Evolutionary conservation across 1,140 invertebrate genomes (phyloP), one percentile per base, ranked within the genome.

Genomic region (Plodia interpunctella): DNA sequence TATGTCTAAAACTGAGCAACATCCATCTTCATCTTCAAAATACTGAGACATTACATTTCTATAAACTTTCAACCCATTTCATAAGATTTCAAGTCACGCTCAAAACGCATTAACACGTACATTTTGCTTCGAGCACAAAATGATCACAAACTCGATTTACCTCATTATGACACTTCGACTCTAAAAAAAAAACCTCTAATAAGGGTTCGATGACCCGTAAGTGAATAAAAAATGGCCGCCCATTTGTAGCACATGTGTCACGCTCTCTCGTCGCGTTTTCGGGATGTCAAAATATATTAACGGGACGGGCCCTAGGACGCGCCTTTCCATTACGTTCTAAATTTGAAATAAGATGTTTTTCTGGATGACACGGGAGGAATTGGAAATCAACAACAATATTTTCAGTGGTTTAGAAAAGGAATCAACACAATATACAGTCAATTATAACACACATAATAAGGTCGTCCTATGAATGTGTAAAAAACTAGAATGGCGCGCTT

Each of bases 231-330:
- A 73, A 72, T 70, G 65, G 60, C 57, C 61, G 60, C 54, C 54
- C 72, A 78, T 79, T 79, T 76, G 74, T 68, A 56, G 25, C 64
- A 66, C 79, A 80, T 75, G 74, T 80, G 75, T 76, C 72, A 70
- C 65, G 64, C 51, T 61, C 60, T 59, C 63, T 59, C 57, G 38
- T 38, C 28, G 55, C 55, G 59, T 28, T 51, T 53, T 25, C 19
- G 51, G 20, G 51, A 53, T 25, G 51, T 53, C 51, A 53, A 21
- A n/a, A 53, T 44, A 44, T 44, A 44, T 44, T 44, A n/a, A 44
- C 38, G 38, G n/a, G 38, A 44, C 13, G 13, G 1, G 2, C 38
- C 38, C 15, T 44, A 17, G 13, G 38, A 44, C 10, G 38, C 15
- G n/a, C 38, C 38, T n/a, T 44, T 44, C 38, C 38, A 44, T 44